A percentile compares a stretch with the other conserved stretches of the same genome.
Conservation (phyloP, 2,113 vertebrate species). For the Xiphias gladius region DNA sequence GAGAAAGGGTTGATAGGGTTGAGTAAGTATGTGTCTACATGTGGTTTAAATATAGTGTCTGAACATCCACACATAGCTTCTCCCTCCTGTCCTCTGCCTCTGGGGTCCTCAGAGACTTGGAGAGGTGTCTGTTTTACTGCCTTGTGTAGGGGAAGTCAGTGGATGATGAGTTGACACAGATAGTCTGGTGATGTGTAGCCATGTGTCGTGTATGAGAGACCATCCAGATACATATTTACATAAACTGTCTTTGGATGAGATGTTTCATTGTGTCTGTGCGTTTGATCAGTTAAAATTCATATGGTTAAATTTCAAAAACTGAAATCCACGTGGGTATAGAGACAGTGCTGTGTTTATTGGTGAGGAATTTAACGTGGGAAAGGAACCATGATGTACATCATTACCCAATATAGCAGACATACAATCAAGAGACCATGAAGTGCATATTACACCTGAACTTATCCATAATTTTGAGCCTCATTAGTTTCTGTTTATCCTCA, state of each 20-base stretch:
- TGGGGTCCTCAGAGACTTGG: constrained; percentile 18
- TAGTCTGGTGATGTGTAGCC: neutral
- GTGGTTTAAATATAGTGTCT: constrained; percentile 22
- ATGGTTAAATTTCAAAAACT: neutral
- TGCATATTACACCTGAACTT: neutral
- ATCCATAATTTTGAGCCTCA: neutral
- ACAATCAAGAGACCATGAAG: too few relatives aligned
- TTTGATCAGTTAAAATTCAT: neutral
- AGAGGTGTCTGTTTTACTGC: constrained; percentile 39
- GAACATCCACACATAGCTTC: neutral
- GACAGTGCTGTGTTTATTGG: neutral
- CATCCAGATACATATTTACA: neutral
- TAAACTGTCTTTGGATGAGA: neutral
- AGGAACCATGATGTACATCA: neutral
- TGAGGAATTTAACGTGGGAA: neutral
- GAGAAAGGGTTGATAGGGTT: constrained; percentile 27
- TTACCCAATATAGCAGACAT: too few relatives aligned
- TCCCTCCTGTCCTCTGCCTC: constrained; percentile 3
- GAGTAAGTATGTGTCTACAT: constrained; percentile 32
- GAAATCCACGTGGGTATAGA: neutral
- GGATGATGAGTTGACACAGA: constrained; percentile 9
- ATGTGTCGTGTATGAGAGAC: neutral
- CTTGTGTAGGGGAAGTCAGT: neutral
- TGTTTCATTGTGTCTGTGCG: neutral
- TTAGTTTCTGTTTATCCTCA: neutral